Percentiles rank a stretch among this genome's conserved stretches.
Conservation (phyloP, 2,797 vertebrate species). For the Mionectes olivaceus region DNA sequence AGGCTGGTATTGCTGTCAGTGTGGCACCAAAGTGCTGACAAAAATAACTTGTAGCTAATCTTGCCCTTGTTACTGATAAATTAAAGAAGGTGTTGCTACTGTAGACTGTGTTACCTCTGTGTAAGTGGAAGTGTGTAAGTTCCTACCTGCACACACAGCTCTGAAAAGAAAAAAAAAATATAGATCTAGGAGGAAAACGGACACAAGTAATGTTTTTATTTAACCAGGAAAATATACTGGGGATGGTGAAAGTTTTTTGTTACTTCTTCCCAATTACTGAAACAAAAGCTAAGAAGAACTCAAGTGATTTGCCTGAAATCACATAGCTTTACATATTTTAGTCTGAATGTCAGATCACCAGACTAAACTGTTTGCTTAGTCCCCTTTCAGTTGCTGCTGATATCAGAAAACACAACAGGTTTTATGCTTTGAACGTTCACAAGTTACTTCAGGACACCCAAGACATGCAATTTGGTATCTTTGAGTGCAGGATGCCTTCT, state of each 20-base stretch:
- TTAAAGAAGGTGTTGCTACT: background rate
- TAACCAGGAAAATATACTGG: background rate
- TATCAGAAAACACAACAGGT: background rate
- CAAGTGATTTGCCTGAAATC: background rate
- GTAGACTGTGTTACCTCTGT: background rate
- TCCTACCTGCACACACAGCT: background rate
- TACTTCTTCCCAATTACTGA: background rate
- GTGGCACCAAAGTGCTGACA: background rate
- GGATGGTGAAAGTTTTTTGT: background rate
- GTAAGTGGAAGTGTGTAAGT: background rate
- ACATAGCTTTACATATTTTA: rapidly evolving
- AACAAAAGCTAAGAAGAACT: background rate
- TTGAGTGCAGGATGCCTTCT: background rate
- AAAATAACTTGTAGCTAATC: background rate
- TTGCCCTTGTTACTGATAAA: background rate
- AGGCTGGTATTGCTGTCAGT: background rate
- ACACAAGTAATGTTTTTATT: background rate
- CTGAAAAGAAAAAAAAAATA: background rate
- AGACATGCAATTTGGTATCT: background rate
- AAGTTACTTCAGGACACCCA: background rate
- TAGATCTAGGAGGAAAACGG: background rate
- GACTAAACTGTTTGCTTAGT: background rate
- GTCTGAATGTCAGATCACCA: background rate
- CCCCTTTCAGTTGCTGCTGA: background rate
- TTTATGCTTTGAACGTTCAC: background rate